A percentile compares a stretch with the other conserved stretches of the same genome.
phyloP scores from a whole-genome alignment of 2,888 invertebrate species.

The Microdon myrmicae region DNA sequence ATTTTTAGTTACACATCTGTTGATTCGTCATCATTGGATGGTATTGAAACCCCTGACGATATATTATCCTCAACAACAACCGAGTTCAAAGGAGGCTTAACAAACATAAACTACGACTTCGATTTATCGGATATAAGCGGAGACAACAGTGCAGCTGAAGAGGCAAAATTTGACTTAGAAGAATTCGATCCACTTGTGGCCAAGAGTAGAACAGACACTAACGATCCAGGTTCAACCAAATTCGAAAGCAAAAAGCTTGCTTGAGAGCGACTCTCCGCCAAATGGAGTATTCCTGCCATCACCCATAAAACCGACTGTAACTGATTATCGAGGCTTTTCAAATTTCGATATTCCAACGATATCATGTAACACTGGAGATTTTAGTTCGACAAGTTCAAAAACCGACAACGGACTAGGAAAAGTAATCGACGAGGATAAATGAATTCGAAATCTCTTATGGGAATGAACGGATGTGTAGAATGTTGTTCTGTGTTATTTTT shows the following conservation, averaged over 20 bases:
- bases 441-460: not conserved
- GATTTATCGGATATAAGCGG: conserved; percentile 80
- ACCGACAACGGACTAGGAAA: conserved; percentile 22
- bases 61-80: conserved; percentile 58
- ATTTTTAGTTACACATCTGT: conserved; percentile 69
- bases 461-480: conserved; percentile 23
- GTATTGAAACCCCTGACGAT: conserved; percentile 71
- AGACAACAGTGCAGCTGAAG: conserved; percentile 76
- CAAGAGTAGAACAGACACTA: conserved; percentile 49
- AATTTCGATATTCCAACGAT: conserved; percentile 74
- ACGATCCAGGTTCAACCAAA: too few relatives aligned
- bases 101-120: conserved; percentile 80
- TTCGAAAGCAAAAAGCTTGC: conserved; percentile 57
- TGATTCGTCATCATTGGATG: conserved; percentile 71
- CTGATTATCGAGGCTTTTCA: conserved; percentile 73
- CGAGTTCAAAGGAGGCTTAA: conserved; percentile 72
- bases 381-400: conserved; percentile 58
- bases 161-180: conserved; percentile 61
- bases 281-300: conserved; percentile 70
- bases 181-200: conserved; percentile 65
- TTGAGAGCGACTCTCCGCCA: conserved; percentile 63
- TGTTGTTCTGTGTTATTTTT: conserved; percentile 48
- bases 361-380: conserved; percentile 74
- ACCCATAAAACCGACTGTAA: conserved; percentile 70
- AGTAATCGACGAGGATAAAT: too few relatives aligned